Conservation (phyloP, 2,888 invertebrate genomes). For the Chrysopilus asiliformis region DNA sequence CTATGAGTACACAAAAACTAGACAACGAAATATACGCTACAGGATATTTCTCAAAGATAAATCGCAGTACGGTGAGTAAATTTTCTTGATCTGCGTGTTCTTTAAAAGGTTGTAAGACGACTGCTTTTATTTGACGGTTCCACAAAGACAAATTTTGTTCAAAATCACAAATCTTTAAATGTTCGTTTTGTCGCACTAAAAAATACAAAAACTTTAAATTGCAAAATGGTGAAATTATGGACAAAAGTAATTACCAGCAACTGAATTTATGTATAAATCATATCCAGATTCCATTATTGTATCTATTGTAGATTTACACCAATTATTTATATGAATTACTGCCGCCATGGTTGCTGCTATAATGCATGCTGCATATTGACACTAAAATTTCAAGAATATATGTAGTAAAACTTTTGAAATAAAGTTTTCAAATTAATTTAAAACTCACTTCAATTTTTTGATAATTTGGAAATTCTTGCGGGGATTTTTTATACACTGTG, state of each 20-base stretch:
- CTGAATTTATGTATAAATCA: not conserved
- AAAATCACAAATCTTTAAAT: not conserved
- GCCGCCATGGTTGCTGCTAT: not conserved
- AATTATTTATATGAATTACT: not conserved
- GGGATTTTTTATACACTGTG: no score
- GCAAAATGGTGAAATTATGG: not conserved
- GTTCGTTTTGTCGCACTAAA: not conserved
- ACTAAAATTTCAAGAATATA: not conserved
- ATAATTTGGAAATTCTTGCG: no score
- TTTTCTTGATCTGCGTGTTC: not conserved
- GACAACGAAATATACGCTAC: no score
- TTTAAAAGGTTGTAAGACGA: not conserved
- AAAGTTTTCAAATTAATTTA: not conserved
- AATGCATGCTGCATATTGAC: not conserved
- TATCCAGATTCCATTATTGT: not conserved
- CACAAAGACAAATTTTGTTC: not conserved
- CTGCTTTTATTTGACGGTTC: not conserved
- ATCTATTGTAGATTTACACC: not conserved
- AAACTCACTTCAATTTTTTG: no score
- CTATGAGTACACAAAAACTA: no score
- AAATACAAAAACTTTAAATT: not conserved
- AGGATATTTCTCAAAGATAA: no score
- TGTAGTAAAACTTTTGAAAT: not conserved
- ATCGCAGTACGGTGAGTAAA: not conserved
- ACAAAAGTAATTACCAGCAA: not conserved